A percentile compares a stretch with the other conserved stretches of the same genome.
Conservation (phyloP, 2,113 vertebrate species). For the Apaloderma vittatum region DNA sequence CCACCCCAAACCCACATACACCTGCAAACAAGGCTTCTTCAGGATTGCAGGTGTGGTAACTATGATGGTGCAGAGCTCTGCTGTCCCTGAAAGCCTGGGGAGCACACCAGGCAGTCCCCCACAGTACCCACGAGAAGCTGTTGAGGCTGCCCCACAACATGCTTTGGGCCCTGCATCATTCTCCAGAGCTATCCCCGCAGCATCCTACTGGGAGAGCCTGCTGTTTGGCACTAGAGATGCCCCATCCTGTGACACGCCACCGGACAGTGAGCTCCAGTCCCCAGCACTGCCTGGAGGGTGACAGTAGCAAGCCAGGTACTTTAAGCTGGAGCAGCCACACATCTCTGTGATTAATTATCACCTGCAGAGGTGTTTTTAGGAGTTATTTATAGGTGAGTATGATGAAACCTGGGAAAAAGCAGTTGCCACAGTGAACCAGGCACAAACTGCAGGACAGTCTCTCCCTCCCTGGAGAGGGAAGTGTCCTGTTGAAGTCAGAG, state of each 20-base stretch:
- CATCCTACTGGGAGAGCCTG: not conserved
- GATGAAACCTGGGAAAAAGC: not conserved
- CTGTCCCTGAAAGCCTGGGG: not conserved
- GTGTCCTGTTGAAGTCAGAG: not conserved
- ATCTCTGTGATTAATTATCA: not conserved
- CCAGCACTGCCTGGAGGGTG: not conserved
- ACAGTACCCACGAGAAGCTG: rapidly evolving
- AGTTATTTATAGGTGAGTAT: not conserved
- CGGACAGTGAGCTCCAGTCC: rapidly evolving
- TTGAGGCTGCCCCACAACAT: rapidly evolving
- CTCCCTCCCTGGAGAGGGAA: not conserved
- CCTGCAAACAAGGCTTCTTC: not conserved
- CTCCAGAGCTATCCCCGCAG: not conserved
- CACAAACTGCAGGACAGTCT: not conserved
- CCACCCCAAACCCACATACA: not conserved
- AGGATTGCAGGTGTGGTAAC: too few species aligned
- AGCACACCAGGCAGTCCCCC: not conserved
- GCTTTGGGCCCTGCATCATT: not conserved
- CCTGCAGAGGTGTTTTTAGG: not conserved
- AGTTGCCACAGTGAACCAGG: not conserved
- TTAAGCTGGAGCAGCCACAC: not conserved
- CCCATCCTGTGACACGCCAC: rapidly evolving
- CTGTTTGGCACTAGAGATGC: not conserved
- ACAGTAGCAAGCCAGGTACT: not conserved
- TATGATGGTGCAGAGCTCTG: not conserved